Evolutionary conservation across 2,113 vertebrate genomes (phyloP), one percentile per base, ranked within the genome.

Genomic region (human): DNA sequence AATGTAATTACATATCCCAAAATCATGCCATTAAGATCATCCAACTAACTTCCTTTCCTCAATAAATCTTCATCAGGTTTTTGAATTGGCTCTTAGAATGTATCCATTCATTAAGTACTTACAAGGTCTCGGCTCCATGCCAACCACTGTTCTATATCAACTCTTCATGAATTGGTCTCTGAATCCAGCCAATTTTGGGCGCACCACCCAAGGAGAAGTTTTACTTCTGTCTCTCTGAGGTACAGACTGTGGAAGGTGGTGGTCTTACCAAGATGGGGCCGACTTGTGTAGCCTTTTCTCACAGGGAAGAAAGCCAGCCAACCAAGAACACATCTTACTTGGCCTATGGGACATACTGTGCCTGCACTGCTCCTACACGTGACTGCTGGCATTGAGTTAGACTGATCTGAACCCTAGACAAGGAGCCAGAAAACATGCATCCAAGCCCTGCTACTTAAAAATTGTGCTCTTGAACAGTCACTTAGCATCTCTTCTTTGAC

Each of bases 271-370:
- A 70, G 64, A 14, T 8, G 18, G 57, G 7, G 7, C 59, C 8
- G 0, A 48, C 11, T 64, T 6, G 8, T 20, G 22, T 45, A 27
- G 18, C 18, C 38, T 38, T 14, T 1, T 25, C 61, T 3, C 16
- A 38, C 3, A 64, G 68, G 11, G 18, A 16, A 17, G 27, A 55
- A 9, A 25, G 25, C n/a, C n/a, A 1, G 11, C 27, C 7, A 8
- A 25, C 40, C 35, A 1, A 32, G 5, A 52, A 27, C 48, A 17
- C 0, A 0, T 12, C 12, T 48, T 57, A 2, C 1, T 8, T 8
- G 14, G 35, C 3, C 40, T 30, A 1, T 6, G 61, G 10, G 50
- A 17, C 6, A 5, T 0, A 2, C 43, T 22, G 3, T 27, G 27
- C 83, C 50, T 14, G 16, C 50, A 5, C 64, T 81, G 45, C 35